Conservation (phyloP, 2,797 vertebrate genomes). For the Lophius americanus region DNA sequence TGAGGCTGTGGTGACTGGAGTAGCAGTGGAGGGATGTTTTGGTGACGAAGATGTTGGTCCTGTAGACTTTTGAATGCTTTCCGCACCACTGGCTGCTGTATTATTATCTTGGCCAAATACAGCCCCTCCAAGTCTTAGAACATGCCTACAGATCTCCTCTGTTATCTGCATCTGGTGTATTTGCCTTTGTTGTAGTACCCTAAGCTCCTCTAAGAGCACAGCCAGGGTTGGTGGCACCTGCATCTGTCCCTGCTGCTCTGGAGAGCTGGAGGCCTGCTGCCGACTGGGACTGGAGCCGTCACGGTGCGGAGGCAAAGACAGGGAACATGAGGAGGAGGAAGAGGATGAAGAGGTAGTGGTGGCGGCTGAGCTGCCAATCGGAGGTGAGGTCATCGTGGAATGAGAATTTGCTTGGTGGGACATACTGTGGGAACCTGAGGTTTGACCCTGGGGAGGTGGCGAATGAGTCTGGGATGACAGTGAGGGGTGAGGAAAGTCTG, state of each 20-base stretch:
- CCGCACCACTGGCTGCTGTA: conserved; percentile 47
- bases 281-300: conserved; percentile 84
- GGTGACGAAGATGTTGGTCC: conserved; percentile 75
- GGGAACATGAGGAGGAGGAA: conserved; percentile 71
- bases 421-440: conserved; percentile 63
- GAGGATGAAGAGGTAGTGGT: conserved; percentile 80
- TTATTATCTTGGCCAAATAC: conserved; percentile 73
- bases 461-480: conserved; percentile 83
- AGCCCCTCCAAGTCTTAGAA: conserved; percentile 86
- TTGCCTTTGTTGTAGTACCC: conserved; percentile 91
- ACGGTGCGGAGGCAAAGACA: conserved; percentile 69
- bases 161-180: conserved; percentile 97
- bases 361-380: conserved; percentile 81
- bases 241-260: conserved; percentile 70
- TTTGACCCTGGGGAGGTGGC: conserved; percentile 75
- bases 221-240: conserved; percentile 83
- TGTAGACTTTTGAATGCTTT: conserved; percentile 70
- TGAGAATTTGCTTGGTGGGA: conserved; percentile 75
- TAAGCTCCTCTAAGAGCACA: conserved; percentile 90
- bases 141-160: conserved; percentile 92
- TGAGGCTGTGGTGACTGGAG: conserved; percentile 63
- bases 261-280: conserved; percentile 74
- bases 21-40: conserved; percentile 73
- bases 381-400: conserved; percentile 82
- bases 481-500: conserved; percentile 85